Evolutionary conservation across 1,140 invertebrate species (phyloP).

Genomic region (Gryon sp.): DNA sequence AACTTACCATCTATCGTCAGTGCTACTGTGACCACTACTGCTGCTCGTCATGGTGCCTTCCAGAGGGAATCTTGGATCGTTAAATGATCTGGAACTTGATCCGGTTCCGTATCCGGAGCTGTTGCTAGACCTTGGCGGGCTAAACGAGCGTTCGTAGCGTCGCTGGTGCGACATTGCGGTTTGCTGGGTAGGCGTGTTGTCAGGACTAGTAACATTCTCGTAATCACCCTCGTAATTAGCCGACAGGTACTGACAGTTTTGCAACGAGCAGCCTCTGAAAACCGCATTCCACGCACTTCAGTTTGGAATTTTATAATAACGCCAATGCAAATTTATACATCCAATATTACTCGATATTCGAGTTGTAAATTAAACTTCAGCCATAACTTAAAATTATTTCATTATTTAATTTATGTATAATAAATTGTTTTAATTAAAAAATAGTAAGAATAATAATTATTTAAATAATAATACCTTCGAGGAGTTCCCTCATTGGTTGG

Average conservation of each 20-base stretch:
- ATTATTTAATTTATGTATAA: no score
- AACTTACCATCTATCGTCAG: slow-evolving; percentile 83
- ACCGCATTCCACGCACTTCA: slow-evolving; percentile 17
- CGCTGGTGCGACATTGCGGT: slow-evolving; percentile 81
- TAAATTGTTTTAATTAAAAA: no score
- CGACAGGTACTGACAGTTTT: slow-evolving; percentile 85
- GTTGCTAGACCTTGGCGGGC: slow-evolving; percentile 89
- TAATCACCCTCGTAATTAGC: slow-evolving; percentile 85
- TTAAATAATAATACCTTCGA: no score
- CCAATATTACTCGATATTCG: no score
- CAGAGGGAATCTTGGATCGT: slow-evolving; percentile 80
- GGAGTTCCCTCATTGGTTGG: slow-evolving; percentile 85
- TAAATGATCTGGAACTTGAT: slow-evolving; percentile 86
- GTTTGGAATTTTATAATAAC: neutral
- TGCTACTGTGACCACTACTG: slow-evolving; percentile 83
- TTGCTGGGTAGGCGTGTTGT: slow-evolving; percentile 80
- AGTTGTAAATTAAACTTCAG: no score
- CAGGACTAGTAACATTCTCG: slow-evolving; percentile 83
- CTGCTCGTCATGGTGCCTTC: slow-evolving; percentile 83
- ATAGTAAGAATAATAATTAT: no score
- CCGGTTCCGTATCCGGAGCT: slow-evolving; percentile 92
- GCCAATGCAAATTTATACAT: no score
- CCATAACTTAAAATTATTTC: no score
- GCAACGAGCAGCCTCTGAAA: slow-evolving; percentile 84
- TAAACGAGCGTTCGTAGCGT: slow-evolving; percentile 87